These are phyloP conservation scores for Phyto melanocephala DNA, from an alignment of 2,888 invertebrate species.

Conservation along the genomic window DNA sequence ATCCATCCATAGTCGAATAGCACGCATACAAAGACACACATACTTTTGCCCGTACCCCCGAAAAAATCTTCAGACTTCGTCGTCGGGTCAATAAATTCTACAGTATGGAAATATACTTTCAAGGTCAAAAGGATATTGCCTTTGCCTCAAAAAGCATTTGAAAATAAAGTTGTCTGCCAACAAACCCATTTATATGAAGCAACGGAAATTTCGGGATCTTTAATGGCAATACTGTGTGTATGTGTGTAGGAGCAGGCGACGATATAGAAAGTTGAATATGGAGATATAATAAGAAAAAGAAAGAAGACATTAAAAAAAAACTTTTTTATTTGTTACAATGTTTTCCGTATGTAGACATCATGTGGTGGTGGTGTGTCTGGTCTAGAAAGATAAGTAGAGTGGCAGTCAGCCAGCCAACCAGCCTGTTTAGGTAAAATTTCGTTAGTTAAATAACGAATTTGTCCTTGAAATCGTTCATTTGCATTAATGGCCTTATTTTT, in stretches of 20 bases:
- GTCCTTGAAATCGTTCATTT: conserved; percentile 62
- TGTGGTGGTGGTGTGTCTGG: not conserved
- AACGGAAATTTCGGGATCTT: conserved; percentile 41
- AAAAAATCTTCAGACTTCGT: conserved; percentile 32
- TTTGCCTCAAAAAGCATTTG: conserved; percentile 50
- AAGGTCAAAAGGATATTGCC: conserved; percentile 79
- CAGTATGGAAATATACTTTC: conserved; percentile 76
- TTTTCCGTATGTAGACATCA: conserved; percentile 45
- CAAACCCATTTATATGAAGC: conserved; percentile 20
- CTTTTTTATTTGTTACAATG: conserved; percentile 13
- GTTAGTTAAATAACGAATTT: conserved; percentile 59
- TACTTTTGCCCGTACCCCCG: not conserved
- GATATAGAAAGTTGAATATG: not conserved
- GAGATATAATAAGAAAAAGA: not conserved
- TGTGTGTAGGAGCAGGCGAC: not conserved
- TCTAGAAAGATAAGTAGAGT: not conserved
- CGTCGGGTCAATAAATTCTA: conserved; percentile 77
- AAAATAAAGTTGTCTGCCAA: conserved; percentile 4
- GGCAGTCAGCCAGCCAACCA: conserved; percentile 23
- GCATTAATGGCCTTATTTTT: conserved; percentile 54
- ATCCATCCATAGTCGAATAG: conserved; percentile 54
- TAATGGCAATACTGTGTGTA: not conserved
- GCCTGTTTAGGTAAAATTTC: conserved; percentile 50
- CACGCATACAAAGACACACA: not conserved
- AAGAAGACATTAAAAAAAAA: conserved; percentile 26